These are phyloP conservation scores for Oophaga pumilio DNA, from an alignment of 2,113 vertebrate genomes.

Conservation along the genomic window DNA sequence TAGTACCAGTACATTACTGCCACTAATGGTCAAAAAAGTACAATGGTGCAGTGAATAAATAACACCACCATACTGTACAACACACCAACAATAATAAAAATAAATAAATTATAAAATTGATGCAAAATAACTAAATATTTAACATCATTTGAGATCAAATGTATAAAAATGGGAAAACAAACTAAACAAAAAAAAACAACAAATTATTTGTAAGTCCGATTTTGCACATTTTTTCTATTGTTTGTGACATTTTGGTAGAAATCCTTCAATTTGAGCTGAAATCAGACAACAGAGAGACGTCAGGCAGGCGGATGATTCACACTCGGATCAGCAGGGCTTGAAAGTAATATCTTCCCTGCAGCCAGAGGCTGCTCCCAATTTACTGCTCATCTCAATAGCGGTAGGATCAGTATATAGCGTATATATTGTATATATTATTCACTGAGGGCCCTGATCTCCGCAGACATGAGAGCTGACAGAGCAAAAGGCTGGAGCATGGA, in stretches of 20 bases:
- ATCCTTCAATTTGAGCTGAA: not conserved
- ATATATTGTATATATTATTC: constrained; percentile 28
- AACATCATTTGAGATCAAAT: too few species aligned
- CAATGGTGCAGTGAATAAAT: too few species aligned
- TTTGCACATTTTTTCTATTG: not conserved
- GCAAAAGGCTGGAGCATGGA: not conserved
- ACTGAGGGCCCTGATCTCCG: constrained; percentile 11
- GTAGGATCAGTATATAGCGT: not conserved
- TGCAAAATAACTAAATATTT: too few species aligned
- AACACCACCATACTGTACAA: too few species aligned
- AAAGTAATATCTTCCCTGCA: not conserved
- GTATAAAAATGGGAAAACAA: too few species aligned
- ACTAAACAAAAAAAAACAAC: not conserved
- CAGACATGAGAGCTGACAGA: not conserved
- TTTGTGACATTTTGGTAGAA: not conserved
- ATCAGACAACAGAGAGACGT: not conserved
- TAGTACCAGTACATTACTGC: too few species aligned
- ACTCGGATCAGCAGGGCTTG: not conserved
- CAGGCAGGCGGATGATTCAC: not conserved
- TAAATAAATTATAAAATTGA: too few species aligned
- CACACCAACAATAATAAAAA: too few species aligned
- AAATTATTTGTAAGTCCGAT: not conserved
- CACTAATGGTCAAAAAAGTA: too few species aligned
- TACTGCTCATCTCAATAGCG: not conserved
- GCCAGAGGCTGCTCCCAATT: not conserved